A percentile compares a stretch with the other conserved stretches of the same genome.
Evolutionary conservation across 2,113 vertebrate genomes (phyloP).

Genomic region (Trematocara marginatum): DNA sequence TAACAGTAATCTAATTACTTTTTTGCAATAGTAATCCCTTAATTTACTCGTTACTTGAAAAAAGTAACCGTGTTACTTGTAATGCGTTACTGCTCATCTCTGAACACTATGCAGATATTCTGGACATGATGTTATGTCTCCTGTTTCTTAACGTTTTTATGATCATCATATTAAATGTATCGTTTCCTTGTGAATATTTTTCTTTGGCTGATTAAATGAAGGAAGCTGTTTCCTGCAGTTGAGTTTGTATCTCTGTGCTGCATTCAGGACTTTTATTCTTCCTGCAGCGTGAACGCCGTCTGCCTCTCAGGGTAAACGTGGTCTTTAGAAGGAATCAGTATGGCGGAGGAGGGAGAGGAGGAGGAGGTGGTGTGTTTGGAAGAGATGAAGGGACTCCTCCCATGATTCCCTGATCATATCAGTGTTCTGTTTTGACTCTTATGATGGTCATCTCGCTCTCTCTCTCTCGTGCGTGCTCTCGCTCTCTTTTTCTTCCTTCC

Average conservation of each 20-base stretch:
- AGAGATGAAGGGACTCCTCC: not conserved
- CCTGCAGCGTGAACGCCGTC: accelerated
- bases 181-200: not conserved
- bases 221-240: not conserved
- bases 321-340: not conserved
- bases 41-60: not conserved
- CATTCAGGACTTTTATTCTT: not conserved
- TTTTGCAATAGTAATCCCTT: not conserved
- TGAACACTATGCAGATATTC: not conserved
- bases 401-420: not conserved
- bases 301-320: not conserved
- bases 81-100: not conserved
- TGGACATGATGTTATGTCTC: not conserved
- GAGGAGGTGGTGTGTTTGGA: not conserved
- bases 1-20: not conserved
- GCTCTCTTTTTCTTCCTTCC: not conserved
- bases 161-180: not conserved
- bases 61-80: not conserved
- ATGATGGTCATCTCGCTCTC: not conserved
- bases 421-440: not conserved
- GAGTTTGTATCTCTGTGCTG: not conserved
- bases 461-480: accelerated
- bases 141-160: not conserved
- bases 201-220: not conserved
- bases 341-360: not conserved